Evolutionary conservation across 1,140 invertebrate species (phyloP), one percentile per base, ranked within the genome.

Genomic region (Cyrtorhinus lividipennis): DNA sequence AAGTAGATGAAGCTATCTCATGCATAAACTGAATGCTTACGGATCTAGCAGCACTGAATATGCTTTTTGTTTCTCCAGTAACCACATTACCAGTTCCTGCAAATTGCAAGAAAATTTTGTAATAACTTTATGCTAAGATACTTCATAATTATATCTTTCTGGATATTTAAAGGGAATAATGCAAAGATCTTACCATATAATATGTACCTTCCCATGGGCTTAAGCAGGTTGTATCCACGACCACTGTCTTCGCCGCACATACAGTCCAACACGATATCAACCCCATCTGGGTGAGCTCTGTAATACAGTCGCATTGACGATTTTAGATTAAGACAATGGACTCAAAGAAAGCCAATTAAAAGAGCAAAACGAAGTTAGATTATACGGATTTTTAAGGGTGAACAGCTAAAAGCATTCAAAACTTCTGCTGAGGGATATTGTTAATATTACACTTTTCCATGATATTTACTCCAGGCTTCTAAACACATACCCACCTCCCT

Each of bases 121-220:
- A 20, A 20, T 15, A 10, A 20, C 22, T 56, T 20, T n/a, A 10
- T 56, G 5, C 22, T n/a, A 56, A 56, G 10, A 10, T 15, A 10
- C 10, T n/a, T 20, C 10, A 8, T 56, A 10, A 12, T 56, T 56
- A 2, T 2, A 44, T 2, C n/a, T n/a, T n/a, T n/a, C n/a, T n/a
- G n/a, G n/a, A n/a, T n/a, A n/a, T n/a, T n/a, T n/a, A n/a, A n/a
- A n/a, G n/a, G n/a, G 20, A 56, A 30, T 24, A 26, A 66, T 58
- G 69, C n/a, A n/a, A n/a, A n/a, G n/a, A n/a, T n/a, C 70, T 71
- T 77, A 84, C 84, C 87, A 75, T 89, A 95, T 24, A 93, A 79
- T 67, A 93, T 82, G 71, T 92, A 92, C 79, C 82, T 85, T 71
- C 91, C 91, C 84, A 93, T 87, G 0, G 90, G 89, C 73, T 90